Percentiles rank a stretch among this genome's conserved stretches.
Conservation (phyloP, 2,797 vertebrate species). For the Rhyacichthys aspro region DNA sequence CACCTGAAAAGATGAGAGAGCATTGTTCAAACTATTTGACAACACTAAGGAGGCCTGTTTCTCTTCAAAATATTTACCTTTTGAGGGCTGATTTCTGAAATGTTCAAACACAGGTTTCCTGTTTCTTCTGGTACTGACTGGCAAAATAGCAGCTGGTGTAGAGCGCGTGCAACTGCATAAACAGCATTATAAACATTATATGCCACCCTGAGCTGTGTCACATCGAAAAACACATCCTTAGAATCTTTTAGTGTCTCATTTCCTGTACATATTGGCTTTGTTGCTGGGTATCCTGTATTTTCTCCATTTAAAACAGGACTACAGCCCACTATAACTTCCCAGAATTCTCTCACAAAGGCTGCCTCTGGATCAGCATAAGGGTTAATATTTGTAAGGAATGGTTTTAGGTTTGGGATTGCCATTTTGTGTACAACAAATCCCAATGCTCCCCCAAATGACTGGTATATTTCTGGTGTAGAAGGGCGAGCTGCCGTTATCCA, state of each 20-base stretch:
- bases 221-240: constrained; percentile 73
- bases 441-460: constrained; percentile 76
- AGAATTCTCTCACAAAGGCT: constrained; percentile 75
- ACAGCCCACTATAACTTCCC: constrained; percentile 77
- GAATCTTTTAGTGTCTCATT: constrained; percentile 61
- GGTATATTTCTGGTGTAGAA: constrained; percentile 74
- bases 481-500: constrained; percentile 79
- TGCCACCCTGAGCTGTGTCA: constrained; percentile 75
- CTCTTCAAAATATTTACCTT: constrained; percentile 52
- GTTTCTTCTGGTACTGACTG: constrained; percentile 29
- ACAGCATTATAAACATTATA: constrained; percentile 84
- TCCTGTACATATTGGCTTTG: constrained; percentile 64
- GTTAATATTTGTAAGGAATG: constrained; percentile 68
- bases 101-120: constrained; percentile 54
- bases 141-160: constrained; percentile 75
- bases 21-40: background rate
- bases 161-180: constrained; percentile 78
- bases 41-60: background rate
- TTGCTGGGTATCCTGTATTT: background rate
- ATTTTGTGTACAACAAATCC: constrained; percentile 79
- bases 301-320: constrained; percentile 24
- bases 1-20: constrained; percentile 52
- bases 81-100: constrained; percentile 63
- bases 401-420: constrained; percentile 73
- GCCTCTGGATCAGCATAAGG: constrained; percentile 56